Evolutionary conservation across 2,888 invertebrate species (phyloP).

Genomic region (Pachymerium ferrugineum): DNA sequence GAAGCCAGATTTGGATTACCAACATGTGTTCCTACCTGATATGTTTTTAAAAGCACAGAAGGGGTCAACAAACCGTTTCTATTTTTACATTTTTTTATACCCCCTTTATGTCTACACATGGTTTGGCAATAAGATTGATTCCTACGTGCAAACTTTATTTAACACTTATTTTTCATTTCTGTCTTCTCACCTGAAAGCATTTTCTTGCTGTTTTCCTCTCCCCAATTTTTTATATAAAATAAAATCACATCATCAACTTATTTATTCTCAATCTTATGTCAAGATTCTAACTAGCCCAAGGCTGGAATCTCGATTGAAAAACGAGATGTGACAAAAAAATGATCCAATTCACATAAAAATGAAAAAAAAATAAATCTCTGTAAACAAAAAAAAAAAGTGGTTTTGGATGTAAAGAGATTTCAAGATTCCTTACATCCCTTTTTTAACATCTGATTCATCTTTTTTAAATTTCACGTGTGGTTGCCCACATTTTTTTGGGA

Average conservation of each 20-base stretch:
- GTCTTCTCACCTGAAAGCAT: conserved; percentile 7
- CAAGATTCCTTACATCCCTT: no score
- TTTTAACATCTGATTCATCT: no score
- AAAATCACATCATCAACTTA: background rate
- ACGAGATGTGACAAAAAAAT: no score
- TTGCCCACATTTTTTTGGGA: no score
- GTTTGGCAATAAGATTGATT: background rate
- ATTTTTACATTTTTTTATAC: background rate
- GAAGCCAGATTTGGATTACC: background rate
- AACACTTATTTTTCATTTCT: no score
- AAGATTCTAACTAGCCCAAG: background rate
- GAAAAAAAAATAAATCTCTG: no score
- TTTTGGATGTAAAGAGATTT: no score
- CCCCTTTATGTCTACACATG: background rate
- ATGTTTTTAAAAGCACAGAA: background rate
- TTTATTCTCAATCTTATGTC: background rate
- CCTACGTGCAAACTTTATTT: background rate
- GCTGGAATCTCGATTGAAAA: no score
- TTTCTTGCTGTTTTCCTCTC: background rate
- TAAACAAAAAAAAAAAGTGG: no score
- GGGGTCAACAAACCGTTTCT: background rate
- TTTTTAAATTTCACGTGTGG: no score
- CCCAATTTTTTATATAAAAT: background rate
- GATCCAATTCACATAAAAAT: no score
- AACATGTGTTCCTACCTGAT: background rate